Evolutionary conservation across 2,113 vertebrate genomes (phyloP), one percentile per base, ranked within the genome.

Genomic region (Psettodes erumei): DNA sequence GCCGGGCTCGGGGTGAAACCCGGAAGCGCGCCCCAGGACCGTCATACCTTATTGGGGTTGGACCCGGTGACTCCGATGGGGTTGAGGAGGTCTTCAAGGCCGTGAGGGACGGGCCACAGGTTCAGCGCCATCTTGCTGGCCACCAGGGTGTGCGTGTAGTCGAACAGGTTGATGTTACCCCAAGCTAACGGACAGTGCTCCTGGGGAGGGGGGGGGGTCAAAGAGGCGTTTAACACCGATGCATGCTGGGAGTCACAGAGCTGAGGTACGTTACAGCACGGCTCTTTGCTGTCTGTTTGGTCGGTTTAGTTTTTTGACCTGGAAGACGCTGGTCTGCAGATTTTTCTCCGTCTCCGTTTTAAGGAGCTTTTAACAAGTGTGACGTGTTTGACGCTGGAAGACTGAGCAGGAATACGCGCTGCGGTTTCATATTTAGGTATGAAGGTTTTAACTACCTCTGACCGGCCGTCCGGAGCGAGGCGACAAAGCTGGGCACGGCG

Each of bases 111-210:
- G 67, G 98, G 96, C 97, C 98, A 99, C 75, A 99, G 95, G 92
- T 99, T 98, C 89, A 99, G 93, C 88, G 98, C 98, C 96, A 99
- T 98, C 92, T 99, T 99, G 82, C 96, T 97, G 84, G 97, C 96
- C 63, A 99, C 98, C 59, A 99, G 92, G 54, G 96, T 98, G 91
- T 98, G 96, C 48, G 96, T 99, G 81, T 99, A 99, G 92, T 99
- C 98, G 90, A 99, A 99, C 89, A 99, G 92, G 89, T 99, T 99
- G 91, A 99, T 95, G 71, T 99, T 99, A 82, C 98, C 98, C 98
- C 98, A 99, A 62, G 97, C 97, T 83, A 99, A 91, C 10, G 98
- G 98, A 85, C 98, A 99, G 37, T 92, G 91, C 59, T 92, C 91
- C 91, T 92, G 18, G 9, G 47, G 13, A 23, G 13, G 65, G 3